Evolutionary conservation across 2,113 vertebrate species (phyloP).

Genomic region (Ariopsis seemanni): DNA sequence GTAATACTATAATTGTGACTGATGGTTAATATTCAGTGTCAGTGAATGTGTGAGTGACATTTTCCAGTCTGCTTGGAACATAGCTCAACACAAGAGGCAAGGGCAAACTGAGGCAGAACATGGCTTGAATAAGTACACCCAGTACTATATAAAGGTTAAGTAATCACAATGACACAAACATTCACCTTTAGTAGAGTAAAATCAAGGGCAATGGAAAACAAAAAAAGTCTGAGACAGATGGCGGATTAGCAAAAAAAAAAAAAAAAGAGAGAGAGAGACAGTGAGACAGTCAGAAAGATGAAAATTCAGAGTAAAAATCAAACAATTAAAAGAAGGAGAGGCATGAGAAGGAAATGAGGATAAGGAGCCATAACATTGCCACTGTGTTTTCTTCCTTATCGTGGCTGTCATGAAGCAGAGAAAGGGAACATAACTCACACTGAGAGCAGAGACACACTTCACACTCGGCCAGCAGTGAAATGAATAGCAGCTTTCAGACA

Average conservation of each 20-base stretch:
- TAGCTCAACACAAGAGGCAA: not conserved
- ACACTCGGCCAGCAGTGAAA: slow-evolving; percentile 20
- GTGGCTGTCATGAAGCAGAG: not conserved
- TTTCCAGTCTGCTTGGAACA: not conserved
- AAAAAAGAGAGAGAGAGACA: not conserved
- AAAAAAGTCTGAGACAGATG: not conserved
- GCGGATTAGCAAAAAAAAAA: not conserved
- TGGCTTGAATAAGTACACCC: not conserved
- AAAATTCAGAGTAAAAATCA: not conserved
- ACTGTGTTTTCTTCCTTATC: not conserved
- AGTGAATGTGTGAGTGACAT: not conserved
- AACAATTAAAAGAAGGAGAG: not conserved
- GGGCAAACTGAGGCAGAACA: not conserved
- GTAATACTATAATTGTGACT: not conserved
- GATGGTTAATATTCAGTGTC: not conserved
- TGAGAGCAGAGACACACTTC: slow-evolving; percentile 3
- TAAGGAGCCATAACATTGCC: not conserved
- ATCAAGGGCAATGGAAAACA: not conserved
- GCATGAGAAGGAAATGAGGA: not conserved
- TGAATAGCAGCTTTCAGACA: slow-evolving; percentile 42
- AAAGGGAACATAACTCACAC: slow-evolving; percentile 12
- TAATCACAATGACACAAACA: not conserved
- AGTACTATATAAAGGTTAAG: not conserved
- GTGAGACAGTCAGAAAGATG: not conserved
- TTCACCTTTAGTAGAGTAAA: not conserved